These are phyloP conservation scores for Drosophila neoperkinsi DNA, from an alignment of 2,888 invertebrate species.

Conservation along the genomic window DNA sequence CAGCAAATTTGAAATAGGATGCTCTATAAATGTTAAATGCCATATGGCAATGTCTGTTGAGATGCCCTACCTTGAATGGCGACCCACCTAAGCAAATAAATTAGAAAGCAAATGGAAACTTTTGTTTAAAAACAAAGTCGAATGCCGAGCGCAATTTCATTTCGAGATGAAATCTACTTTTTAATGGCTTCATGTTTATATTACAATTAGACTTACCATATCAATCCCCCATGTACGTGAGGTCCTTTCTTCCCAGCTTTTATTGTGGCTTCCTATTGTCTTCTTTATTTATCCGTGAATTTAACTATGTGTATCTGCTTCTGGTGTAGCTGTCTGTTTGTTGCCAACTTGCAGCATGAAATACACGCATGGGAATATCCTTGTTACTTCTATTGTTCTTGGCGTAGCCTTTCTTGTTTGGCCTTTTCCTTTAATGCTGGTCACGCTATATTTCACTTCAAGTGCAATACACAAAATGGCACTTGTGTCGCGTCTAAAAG, in stretches of 20 bases:
- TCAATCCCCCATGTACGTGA: neutral
- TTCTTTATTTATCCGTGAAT: neutral
- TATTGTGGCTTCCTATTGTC: neutral
- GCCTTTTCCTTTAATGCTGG: constrained; percentile 1
- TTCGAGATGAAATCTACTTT: constrained; percentile 47
- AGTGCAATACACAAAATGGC: constrained; percentile 24
- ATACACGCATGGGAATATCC: constrained; percentile 31
- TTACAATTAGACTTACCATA: constrained; percentile 56
- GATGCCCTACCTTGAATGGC: constrained; percentile 27
- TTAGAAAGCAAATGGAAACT: constrained; percentile 42
- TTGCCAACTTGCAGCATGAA: constrained; percentile 35
- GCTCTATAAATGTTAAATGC: constrained; percentile 45
- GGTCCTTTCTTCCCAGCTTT: neutral
- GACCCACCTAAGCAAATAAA: constrained; percentile 29
- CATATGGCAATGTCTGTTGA: constrained; percentile 55
- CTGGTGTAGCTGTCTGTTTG: constrained; percentile 14
- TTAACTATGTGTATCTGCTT: constrained; percentile 6
- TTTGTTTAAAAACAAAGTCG: constrained; percentile 50
- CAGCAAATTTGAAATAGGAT: constrained; percentile 23
- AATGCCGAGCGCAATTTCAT: constrained; percentile 38
- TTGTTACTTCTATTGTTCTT: neutral
- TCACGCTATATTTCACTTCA: constrained; percentile 10
- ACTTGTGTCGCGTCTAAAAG: constrained; percentile 21
- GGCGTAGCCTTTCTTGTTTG: neutral
- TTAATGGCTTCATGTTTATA: constrained; percentile 63